Evolutionary conservation across 2,888 invertebrate genomes (phyloP).

Genomic region (Pristionchus entomophagus): DNA sequence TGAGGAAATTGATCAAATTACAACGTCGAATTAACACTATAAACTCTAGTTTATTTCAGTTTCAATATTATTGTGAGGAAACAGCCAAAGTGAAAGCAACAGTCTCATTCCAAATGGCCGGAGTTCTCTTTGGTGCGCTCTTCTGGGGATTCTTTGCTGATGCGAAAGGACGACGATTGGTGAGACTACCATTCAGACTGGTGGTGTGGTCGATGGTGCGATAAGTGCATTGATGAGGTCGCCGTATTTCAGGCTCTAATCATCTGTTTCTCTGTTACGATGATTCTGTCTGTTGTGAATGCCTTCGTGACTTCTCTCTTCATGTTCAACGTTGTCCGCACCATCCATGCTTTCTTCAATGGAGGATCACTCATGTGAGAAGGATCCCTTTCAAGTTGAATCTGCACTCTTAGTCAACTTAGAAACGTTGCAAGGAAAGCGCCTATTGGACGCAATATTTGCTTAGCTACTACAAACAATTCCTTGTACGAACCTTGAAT

Average conservation of each 20-base stretch:
- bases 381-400: neutral
- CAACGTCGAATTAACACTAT: neutral
- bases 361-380: conserved; percentile 68
- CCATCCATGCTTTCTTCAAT: conserved; percentile 69
- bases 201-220: conserved; percentile 1
- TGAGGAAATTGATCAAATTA: too few relatives aligned
- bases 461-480: neutral
- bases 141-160: conserved; percentile 62
- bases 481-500: neutral
- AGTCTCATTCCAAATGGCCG: conserved; percentile 71
- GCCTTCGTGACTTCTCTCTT: conserved; percentile 57
- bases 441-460: neutral
- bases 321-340: conserved; percentile 67
- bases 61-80: conserved; percentile 61
- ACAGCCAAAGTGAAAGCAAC: conserved; percentile 65
- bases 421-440: neutral
- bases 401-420: neutral
- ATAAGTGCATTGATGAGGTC: neutral
- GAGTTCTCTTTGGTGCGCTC: conserved; percentile 63
- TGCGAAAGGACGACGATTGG: conserved; percentile 56
- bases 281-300: conserved; percentile 52
- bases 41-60: conserved; percentile 52
- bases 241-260: conserved; percentile 54
- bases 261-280: conserved; percentile 52
- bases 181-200: neutral